Conservation (phyloP, 2,797 vertebrate genomes). For the Spheniscus humboldti region DNA sequence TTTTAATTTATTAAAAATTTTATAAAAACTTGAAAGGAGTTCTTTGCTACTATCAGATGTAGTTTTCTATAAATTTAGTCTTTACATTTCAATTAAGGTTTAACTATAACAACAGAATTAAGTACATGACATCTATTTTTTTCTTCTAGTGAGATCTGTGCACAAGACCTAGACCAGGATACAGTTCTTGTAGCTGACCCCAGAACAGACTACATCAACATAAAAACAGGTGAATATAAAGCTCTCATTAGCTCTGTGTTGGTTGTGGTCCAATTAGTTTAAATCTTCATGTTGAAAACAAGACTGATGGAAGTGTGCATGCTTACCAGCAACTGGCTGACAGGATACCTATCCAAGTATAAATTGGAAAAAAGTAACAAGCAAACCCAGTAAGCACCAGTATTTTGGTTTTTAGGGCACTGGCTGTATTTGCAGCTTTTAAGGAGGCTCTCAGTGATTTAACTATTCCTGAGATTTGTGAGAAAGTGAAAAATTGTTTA, state of each 20-base stretch:
- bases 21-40: no score
- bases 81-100: neutral
- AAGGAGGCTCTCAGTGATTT: neutral
- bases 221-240: neutral
- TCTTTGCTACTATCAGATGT: neutral
- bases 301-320: neutral
- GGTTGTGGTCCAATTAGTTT: neutral
- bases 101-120: neutral
- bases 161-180: neutral
- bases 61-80: neutral
- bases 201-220: neutral
- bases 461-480: neutral
- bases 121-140: neutral
- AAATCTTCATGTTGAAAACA: neutral
- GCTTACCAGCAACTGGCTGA: neutral
- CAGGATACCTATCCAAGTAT: neutral
- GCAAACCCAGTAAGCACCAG: neutral
- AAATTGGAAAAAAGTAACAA: neutral
- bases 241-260: neutral
- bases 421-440: neutral
- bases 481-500: neutral
- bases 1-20: neutral
- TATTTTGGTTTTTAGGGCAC: neutral
- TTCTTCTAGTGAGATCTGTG: neutral
- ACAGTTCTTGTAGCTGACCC: neutral